Conservation (phyloP, 1,140 invertebrate species). For the Acromyrmex charruanus region DNA sequence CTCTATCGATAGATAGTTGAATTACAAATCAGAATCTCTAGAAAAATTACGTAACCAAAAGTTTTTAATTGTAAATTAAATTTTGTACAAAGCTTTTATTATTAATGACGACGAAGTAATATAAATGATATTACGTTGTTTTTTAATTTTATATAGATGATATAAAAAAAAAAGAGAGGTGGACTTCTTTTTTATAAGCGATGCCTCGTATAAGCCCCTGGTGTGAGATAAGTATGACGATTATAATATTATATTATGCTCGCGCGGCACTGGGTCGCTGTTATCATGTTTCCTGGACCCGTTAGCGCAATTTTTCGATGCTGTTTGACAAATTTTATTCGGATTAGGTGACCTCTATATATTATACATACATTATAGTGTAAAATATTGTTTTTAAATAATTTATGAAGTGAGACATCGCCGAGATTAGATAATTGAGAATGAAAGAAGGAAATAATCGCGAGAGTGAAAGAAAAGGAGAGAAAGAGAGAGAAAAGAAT, state of each 20-base stretch:
- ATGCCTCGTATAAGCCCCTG: conserved; percentile 85
- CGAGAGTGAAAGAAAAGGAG: conserved; percentile 65
- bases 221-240: conserved; percentile 76
- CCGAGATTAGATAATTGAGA: conserved; percentile 83
- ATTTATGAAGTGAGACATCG: conserved; percentile 83
- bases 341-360: conserved; percentile 79
- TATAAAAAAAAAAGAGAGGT: conserved; percentile 69
- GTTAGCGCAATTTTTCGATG: conserved; percentile 78
- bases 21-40: conserved; percentile 81
- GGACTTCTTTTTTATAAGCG: conserved; percentile 78
- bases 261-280: conserved; percentile 81
- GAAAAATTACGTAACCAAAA: conserved; percentile 84
- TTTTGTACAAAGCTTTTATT: conserved; percentile 87
- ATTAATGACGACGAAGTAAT: conserved; percentile 85
- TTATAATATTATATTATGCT: conserved; percentile 76
- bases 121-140: conserved; percentile 86
- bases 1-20: conserved; percentile 82
- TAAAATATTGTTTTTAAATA: conserved; percentile 85
- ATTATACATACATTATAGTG: conserved; percentile 84
- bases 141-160: conserved; percentile 86
- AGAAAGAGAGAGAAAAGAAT: conserved; percentile 49
- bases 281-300: conserved; percentile 83
- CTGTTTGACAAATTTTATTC: conserved; percentile 81
- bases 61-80: conserved; percentile 86
- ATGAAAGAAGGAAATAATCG: conserved; percentile 63